A percentile compares a stretch with the other conserved stretches of the same genome.
These are phyloP conservation scores for Artemia franciscana DNA, from an alignment of 1,140 invertebrate species.

Conservation along the genomic window DNA sequence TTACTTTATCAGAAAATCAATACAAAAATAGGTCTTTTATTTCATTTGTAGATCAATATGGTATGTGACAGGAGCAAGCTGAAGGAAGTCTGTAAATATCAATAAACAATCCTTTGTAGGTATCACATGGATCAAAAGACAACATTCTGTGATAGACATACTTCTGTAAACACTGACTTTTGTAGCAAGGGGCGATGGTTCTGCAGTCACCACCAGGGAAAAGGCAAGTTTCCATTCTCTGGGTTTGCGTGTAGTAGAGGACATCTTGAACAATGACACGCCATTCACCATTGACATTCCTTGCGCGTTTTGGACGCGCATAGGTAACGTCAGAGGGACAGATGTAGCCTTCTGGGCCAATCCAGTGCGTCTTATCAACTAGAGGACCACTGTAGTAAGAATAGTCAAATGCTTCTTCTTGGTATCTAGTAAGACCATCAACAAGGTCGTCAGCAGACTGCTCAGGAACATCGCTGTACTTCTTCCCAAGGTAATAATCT, in stretches of 20 bases:
- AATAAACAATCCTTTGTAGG: constrained; percentile 13
- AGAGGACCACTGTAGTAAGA: constrained; percentile 12
- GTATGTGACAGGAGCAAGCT: constrained; percentile 13
- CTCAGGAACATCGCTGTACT: constrained; percentile 14
- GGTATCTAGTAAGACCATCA: constrained; percentile 11
- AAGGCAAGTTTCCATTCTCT: constrained; percentile 12
- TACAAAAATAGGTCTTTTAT: neutral
- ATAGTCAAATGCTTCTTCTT: constrained; percentile 15
- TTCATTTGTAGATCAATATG: neutral
- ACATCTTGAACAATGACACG: constrained; percentile 12
- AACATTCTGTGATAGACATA: constrained; percentile 14
- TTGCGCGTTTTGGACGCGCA: constrained; percentile 11
- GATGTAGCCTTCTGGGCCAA: constrained; percentile 11
- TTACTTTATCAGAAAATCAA: neutral
- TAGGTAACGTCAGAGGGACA: constrained; percentile 12
- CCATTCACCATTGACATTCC: constrained; percentile 14
- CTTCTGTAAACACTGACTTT: constrained; percentile 13
- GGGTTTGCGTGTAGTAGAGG: constrained; percentile 13
- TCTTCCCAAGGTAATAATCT: constrained; percentile 14
- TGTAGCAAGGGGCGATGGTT: constrained; percentile 13
- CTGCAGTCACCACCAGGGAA: constrained; percentile 11
- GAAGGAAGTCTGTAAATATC: constrained; percentile 14
- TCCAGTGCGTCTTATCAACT: constrained; percentile 9
- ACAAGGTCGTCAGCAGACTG: constrained; percentile 15
- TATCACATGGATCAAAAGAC: constrained; percentile 13